Evolutionary conservation across 2,888 invertebrate species (phyloP).

Genomic region (Phrixothrix hirtus): DNA sequence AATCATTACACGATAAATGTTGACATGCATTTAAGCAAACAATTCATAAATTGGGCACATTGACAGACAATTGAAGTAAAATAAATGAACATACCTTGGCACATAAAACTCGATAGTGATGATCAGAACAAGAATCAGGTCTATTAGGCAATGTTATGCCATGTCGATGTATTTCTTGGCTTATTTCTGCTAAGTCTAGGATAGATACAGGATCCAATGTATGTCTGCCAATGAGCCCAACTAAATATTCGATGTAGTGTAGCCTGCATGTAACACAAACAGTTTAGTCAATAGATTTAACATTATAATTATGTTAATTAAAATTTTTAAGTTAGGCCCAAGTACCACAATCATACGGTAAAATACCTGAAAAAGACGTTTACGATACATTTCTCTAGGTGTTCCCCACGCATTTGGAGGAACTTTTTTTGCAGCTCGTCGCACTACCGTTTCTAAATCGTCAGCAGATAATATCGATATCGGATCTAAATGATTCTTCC

Average conservation of each 20-base stretch:
- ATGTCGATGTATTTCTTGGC: slow-evolving; percentile 83
- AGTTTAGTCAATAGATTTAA: no score
- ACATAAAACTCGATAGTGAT: slow-evolving; percentile 81
- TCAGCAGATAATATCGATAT: slow-evolving; percentile 75
- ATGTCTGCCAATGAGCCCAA: slow-evolving; percentile 79
- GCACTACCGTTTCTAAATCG: slow-evolving; percentile 81
- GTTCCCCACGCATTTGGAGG: slow-evolving; percentile 79
- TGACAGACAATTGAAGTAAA: slow-evolving; percentile 41
- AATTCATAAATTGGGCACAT: slow-evolving; percentile 50
- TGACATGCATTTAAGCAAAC: slow-evolving; percentile 2
- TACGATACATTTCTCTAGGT: slow-evolving; percentile 67
- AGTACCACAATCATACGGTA: no score
- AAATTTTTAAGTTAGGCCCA: neutral
- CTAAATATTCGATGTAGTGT: slow-evolving; percentile 96
- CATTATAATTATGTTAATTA: slow-evolving; percentile 1
- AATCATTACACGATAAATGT: slow-evolving; percentile 7
- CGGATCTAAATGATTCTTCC: slow-evolving; percentile 73
- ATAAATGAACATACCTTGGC: slow-evolving; percentile 70
- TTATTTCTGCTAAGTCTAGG: slow-evolving; percentile 84
- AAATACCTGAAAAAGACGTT: slow-evolving; percentile 66
- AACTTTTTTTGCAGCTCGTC: slow-evolving; percentile 71
- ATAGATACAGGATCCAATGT: slow-evolving; percentile 87
- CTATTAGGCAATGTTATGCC: slow-evolving; percentile 83
- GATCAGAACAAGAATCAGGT: slow-evolving; percentile 80
- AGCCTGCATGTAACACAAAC: slow-evolving; percentile 65